Evolutionary conservation across 2,797 vertebrate species (phyloP).

Genomic region (Sandelia bainsii): DNA sequence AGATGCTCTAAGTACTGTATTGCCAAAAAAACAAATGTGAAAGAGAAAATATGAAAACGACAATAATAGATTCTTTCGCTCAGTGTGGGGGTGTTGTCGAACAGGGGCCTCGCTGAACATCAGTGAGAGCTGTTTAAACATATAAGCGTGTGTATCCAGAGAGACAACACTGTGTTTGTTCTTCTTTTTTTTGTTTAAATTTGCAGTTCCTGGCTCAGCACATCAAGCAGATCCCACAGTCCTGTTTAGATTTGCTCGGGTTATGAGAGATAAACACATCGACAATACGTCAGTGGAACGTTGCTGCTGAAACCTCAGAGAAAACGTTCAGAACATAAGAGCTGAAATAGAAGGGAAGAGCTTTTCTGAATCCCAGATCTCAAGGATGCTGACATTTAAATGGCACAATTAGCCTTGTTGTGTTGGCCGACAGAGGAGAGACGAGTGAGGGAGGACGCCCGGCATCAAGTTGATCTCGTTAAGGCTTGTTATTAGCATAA

Average conservation of each 20-base stretch:
- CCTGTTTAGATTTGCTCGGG: slow-evolving; percentile 35
- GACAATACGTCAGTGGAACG: not conserved
- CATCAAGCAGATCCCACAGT: slow-evolving; percentile 9
- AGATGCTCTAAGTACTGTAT: slow-evolving; percentile 4
- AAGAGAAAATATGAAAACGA: not conserved
- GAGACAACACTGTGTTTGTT: slow-evolving; percentile 14
- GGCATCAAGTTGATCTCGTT: not conserved
- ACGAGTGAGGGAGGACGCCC: slow-evolving; percentile 32
- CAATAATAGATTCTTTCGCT: not conserved
- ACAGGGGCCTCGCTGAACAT: not conserved
- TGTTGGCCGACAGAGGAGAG: slow-evolving; percentile 43
- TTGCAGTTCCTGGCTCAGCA: not conserved
- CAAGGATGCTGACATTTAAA: slow-evolving; percentile 63
- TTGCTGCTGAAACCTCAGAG: not conserved
- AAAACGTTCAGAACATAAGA: not conserved
- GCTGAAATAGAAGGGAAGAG: slow-evolving; percentile 4
- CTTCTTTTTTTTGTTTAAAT: slow-evolving; percentile 6
- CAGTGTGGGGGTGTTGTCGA: not conserved
- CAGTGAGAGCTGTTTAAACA: slow-evolving; percentile 6
- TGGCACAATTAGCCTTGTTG: slow-evolving; percentile 49
- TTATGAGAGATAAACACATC: slow-evolving; percentile 3
- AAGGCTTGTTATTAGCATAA: slow-evolving; percentile 8
- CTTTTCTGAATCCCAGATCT: slow-evolving; percentile 12
- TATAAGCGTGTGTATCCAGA: slow-evolving; percentile 3
- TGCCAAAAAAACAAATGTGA: not conserved